phyloP scores from a whole-genome alignment of 2,113 vertebrate genomes.

The Sus scrofa region DNA sequence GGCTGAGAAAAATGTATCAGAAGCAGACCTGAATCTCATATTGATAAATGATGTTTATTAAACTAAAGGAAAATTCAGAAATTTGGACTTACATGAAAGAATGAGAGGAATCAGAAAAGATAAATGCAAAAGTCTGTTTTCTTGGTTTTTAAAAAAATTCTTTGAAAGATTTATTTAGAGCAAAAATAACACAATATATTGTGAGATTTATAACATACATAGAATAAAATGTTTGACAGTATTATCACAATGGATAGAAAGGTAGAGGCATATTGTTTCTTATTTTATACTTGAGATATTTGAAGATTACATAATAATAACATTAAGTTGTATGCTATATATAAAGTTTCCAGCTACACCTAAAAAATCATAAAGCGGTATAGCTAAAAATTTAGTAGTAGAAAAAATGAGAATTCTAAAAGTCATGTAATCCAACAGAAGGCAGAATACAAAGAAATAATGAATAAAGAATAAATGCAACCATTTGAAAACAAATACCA shows the following conservation, averaged over 20 bases:
- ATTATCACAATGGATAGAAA: not conserved
- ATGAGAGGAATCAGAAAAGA: not conserved
- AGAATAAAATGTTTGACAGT: not conserved
- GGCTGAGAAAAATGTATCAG: not conserved
- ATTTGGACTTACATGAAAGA: not conserved
- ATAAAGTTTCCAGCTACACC: not conserved
- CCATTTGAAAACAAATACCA: not conserved
- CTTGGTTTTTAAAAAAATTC: not conserved
- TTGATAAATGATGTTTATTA: not conserved
- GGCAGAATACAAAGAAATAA: not conserved
- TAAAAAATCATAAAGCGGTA: not conserved
- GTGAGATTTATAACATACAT: not conserved
- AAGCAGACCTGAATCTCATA: not conserved
- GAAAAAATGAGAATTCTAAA: not conserved
- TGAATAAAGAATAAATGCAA: not conserved
- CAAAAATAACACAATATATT: not conserved
- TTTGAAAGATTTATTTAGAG: not conserved
- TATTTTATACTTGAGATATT: not conserved
- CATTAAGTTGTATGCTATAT: not conserved
- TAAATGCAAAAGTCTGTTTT: not conserved
- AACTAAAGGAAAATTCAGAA: not conserved
- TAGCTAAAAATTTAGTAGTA: not conserved
- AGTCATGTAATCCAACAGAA: not conserved
- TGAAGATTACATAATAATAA: not conserved
- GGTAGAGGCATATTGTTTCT: not conserved